Evolutionary conservation across 2,797 vertebrate species (phyloP).

Genomic region (Silurus lanzhouensis): DNA sequence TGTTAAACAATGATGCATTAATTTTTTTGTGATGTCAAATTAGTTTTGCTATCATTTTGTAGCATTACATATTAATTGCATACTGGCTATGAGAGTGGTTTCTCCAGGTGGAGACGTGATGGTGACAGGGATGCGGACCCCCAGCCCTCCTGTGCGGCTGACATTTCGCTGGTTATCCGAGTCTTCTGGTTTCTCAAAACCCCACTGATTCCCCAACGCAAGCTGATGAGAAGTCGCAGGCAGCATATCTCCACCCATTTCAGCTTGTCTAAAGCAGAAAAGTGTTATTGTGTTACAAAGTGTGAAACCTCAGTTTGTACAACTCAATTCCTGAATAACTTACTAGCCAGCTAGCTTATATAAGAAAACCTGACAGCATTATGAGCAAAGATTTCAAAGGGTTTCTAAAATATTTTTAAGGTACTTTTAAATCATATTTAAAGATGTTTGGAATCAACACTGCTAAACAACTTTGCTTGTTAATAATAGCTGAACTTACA

Average conservation of each 20-base stretch:
- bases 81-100: slow-evolving; percentile 71
- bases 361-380: background rate
- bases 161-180: slow-evolving; percentile 91
- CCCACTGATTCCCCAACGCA: slow-evolving; percentile 72
- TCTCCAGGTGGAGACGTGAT: slow-evolving; percentile 83
- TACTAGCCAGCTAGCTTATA: background rate
- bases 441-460: background rate
- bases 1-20: background rate
- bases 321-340: background rate
- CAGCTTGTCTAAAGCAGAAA: slow-evolving; percentile 65
- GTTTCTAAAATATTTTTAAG: background rate
- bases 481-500: background rate
- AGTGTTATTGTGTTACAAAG: background rate
- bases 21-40: background rate
- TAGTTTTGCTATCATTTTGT: background rate
- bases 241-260: slow-evolving; percentile 72
- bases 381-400: background rate
- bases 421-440: background rate
- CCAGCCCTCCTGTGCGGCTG: slow-evolving; percentile 75
- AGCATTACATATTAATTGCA: slow-evolving; percentile 16
- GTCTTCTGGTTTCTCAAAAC: slow-evolving; percentile 82
- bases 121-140: slow-evolving; percentile 79
- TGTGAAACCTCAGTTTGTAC: background rate
- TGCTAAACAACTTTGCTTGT: background rate
- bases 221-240: slow-evolving; percentile 72